Base-by-base conservation (phyloP, 2,888 invertebrate species). In the Parascotia fuliginaria region DNA sequence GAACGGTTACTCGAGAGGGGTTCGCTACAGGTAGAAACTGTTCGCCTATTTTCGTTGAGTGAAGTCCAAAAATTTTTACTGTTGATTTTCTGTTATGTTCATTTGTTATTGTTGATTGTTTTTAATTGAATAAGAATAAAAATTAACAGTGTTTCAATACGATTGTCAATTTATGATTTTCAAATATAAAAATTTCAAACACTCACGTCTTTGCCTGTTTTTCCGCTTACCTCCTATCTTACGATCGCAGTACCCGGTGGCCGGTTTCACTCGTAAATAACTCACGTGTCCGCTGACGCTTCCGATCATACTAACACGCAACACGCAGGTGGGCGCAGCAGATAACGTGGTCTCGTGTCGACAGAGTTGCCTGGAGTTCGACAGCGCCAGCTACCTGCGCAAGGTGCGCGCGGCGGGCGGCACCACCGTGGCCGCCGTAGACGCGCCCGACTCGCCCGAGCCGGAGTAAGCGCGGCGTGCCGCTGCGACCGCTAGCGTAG, bases 361-460 rank as follows among this genome's bases (percentile, higher is more conserved):
- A 80, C 90, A 92, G 92, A 87, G 77, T 75, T 92, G 92, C 85
- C 82, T 92, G 87, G 90, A 92, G 84, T 92, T 92, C 89, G 91
- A 92, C 87, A 90, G 91, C 82, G 90, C 70, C 69, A 84, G 83
- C 77, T 92, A 92, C 85, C 67, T 92, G 85, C 85, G 83, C 85
- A 86, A 84, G 72, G 88, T 81, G 57, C 87, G 87, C 43, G 85
- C 85, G 33, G 88, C 87, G 65, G 88, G 79, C 67, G 84, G 80
- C 58, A 86, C 87, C 60, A 82, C 85, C 55, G 78, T 87, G 65
- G 83, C 81, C 65, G 81, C 85, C 12, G 81, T 79, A 58, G 92
- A 92, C 84, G 87, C 85, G 72, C 87, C 91, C 48, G 91, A 92
- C 77, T 92, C 92, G 65, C 91, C 92, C 58, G 92, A 92, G 73